Percentiles rank a stretch among this genome's conserved stretches.
These are phyloP conservation scores for Laodelphax striatellus DNA, from an alignment of 1,140 invertebrate genomes.

Conservation along the genomic window DNA sequence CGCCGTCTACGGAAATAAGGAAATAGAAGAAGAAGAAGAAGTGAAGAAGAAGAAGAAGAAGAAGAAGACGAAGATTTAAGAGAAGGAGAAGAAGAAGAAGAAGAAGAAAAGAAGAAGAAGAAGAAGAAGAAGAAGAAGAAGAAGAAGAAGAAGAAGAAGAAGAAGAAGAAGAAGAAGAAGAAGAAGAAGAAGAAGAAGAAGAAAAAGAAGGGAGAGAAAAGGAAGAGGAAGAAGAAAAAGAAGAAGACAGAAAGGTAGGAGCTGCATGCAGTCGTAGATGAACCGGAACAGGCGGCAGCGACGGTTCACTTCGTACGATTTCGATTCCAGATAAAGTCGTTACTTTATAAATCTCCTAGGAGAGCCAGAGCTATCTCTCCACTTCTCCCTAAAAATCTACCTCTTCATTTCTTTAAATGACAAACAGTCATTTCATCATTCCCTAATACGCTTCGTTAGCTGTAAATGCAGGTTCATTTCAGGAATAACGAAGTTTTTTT, in stretches of 20 bases:
- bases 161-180: conserved; percentile 9
- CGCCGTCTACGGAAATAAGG: conserved; percentile 4
- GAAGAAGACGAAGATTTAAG: conserved; percentile 12
- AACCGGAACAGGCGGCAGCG: background rate
- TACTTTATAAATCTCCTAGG: too few species aligned
- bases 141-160: conserved; percentile 14
- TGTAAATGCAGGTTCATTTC: too few species aligned
- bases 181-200: conserved; percentile 15
- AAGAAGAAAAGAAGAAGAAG: conserved; percentile 4
- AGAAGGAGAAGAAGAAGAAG: conserved; percentile 16
- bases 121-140: background rate
- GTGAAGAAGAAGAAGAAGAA: too few species aligned
- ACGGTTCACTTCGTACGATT: background rate
- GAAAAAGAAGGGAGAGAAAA: conserved; percentile 8
- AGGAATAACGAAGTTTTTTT: too few species aligned
- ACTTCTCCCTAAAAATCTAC: background rate
- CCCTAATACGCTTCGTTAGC: too few species aligned
- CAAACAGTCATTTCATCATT: too few species aligned
- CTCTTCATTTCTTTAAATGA: background rate
- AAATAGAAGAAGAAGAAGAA: conserved; percentile 1
- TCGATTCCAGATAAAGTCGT: background rate
- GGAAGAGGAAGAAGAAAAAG: conserved; percentile 16
- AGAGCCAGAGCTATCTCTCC: background rate
- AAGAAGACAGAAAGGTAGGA: conserved; percentile 5
- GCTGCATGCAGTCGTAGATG: background rate